Base-by-base conservation (phyloP, 2,113 vertebrate species). In the Patagioenas fasciata region DNA sequence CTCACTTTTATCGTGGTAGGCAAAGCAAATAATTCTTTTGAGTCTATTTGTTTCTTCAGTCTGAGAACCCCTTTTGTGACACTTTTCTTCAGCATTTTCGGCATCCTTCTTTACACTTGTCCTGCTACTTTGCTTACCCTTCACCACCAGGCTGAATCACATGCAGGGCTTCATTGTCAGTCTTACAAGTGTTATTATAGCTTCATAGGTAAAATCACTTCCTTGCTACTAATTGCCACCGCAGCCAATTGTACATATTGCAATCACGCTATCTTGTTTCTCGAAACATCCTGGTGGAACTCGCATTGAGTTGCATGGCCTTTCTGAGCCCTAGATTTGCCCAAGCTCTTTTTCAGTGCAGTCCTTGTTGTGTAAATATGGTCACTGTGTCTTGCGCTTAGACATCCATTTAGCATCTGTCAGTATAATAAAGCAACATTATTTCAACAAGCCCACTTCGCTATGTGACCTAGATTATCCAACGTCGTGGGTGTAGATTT, bases 361-460 rank as follows among this genome's bases (percentile, higher is more conserved):
- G 32, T 56, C 38, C 7, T 85, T 6, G 2, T 53, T 94, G 15
- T 29, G 28, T 34, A 56, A 65, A 48, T 4, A 1, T 28, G 13
- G 34, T 74, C 38, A 29, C 47, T 47, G 36, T 48, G 71, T 66
- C 42, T 89, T 53, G 29, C 10, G 10, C 42, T 60, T 61, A 34
- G 48, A 47, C 12, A 67, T 38, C 32, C 9, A 15, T 44, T 74
- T 83, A 60, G 12, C 51, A 53, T 78, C 84, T 88, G 61, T 64
- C 74, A 88, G 29, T 53, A 24, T 88, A 74, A 74, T 53, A 53
- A 91, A 91, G 66, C 50, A 89, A 53, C 15, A 16, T 84, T 31
- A 66, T 71, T 91, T 91, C 65, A 91, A n/a, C 34, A 74, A 86
- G 36, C 25, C 4, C 5, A 21, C 34, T 79, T 91, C 36, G 36